Evolutionary conservation across 2,888 invertebrate species (phyloP).

Genomic region (Prenolepis imparis): DNA sequence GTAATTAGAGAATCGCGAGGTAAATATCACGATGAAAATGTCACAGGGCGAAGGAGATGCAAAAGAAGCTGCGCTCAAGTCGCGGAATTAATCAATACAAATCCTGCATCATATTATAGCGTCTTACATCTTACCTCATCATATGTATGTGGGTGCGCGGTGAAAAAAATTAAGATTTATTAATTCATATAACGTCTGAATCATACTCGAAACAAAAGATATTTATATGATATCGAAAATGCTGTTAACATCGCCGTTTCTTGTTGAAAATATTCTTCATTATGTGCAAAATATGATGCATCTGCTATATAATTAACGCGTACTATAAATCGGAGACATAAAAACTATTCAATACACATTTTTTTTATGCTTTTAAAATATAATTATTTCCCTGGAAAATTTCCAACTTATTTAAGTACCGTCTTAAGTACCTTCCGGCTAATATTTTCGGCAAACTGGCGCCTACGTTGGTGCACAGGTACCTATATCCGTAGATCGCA

Average conservation of each 20-base stretch:
- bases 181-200: constrained; percentile 13
- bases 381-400: constrained; percentile 2
- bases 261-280: background rate
- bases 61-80: constrained; percentile 25
- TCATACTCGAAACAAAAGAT: background rate
- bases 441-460: background rate
- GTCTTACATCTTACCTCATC: constrained; percentile 13
- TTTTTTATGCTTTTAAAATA: background rate
- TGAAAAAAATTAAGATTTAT: background rate
- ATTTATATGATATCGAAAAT: constrained; percentile 1
- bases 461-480: constrained; percentile 8
- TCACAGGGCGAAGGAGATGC: constrained; percentile 32
- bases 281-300: background rate
- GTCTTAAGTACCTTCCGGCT: background rate
- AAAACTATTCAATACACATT: background rate
- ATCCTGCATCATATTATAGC: constrained; percentile 18
- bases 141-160: background rate
- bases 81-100: constrained; percentile 31
- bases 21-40: constrained; percentile 56
- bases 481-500: constrained; percentile 66
- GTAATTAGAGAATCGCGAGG: constrained; percentile 47
- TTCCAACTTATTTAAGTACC: background rate
- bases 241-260: no score
- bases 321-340: background rate
- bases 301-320: background rate